Evolutionary conservation across 1,140 invertebrate genomes (phyloP).

Genomic region (Drosophila teissieri): DNA sequence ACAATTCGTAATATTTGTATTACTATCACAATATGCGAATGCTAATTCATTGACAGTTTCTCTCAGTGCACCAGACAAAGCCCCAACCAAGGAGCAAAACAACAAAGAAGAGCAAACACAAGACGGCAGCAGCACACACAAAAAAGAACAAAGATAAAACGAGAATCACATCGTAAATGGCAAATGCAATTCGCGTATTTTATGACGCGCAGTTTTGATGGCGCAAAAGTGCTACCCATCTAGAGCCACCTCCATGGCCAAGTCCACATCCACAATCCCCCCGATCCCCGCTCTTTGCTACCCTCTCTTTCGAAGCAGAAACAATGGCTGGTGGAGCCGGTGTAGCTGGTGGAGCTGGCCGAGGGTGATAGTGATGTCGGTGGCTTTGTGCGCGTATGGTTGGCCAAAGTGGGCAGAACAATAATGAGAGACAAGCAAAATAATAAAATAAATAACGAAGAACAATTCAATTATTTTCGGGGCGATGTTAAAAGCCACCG

Average conservation of each 20-base stretch:
- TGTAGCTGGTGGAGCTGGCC: slow-evolving; percentile 7
- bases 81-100: slow-evolving; percentile 39
- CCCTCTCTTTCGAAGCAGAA: slow-evolving; percentile 11
- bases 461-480: slow-evolving; percentile 81
- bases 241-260: slow-evolving; percentile 20
- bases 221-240: slow-evolving; percentile 75
- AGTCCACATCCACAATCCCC: slow-evolving; percentile 8
- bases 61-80: slow-evolving; percentile 26
- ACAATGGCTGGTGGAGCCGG: slow-evolving; percentile 44
- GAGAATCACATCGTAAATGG: slow-evolving; percentile 77
- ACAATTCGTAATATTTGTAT: no score
- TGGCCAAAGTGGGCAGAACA: slow-evolving; percentile 63
- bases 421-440: slow-evolving; percentile 80
- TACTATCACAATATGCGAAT: no score
- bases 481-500: slow-evolving; percentile 65
- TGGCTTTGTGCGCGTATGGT: slow-evolving; percentile 16
- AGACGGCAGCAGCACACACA: slow-evolving; percentile 32
- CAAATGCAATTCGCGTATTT: slow-evolving; percentile 84
- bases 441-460: slow-evolving; percentile 83
- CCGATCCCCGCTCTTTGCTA: neutral
- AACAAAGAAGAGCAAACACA: slow-evolving; percentile 50
- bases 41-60: neutral
- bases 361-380: slow-evolving; percentile 49
- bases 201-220: slow-evolving; percentile 79
- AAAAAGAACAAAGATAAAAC: slow-evolving; percentile 47